These are phyloP conservation scores for Myotis planiceps DNA, from an alignment of 2,797 vertebrate species.

Conservation along the genomic window DNA sequence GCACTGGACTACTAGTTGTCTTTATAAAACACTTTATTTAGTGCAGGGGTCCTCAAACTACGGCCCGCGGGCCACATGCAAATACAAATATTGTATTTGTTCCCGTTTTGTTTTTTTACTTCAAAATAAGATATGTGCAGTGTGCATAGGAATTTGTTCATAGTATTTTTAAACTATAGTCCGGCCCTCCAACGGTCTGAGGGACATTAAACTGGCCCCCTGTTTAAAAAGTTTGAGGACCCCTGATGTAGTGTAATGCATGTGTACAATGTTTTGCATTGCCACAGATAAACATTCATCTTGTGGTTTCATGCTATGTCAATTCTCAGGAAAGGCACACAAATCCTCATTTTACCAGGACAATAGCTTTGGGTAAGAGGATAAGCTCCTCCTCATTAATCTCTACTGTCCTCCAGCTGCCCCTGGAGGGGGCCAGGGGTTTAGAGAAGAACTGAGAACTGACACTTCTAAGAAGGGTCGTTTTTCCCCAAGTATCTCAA, in stretches of 20 bases:
- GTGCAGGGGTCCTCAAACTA: not conserved
- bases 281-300: constrained; percentile 61
- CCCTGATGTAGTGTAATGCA: not conserved
- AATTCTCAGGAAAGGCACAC: constrained; percentile 43
- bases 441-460: not conserved
- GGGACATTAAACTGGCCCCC: too few relatives aligned
- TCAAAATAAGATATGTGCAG: too few relatives aligned
- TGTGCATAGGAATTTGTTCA: too few relatives aligned
- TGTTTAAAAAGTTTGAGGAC: too few relatives aligned
- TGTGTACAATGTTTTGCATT: not conserved
- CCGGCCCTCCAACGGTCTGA: too few relatives aligned
- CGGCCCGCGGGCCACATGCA: too few relatives aligned
- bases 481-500: not conserved
- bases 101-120: too few relatives aligned
- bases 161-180: too few relatives aligned
- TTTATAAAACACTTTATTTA: constrained; percentile 32
- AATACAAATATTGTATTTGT: too few relatives aligned
- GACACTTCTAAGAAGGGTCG: not conserved
- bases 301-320: not conserved
- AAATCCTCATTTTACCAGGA: constrained; percentile 59
- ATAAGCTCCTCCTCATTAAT: constrained; percentile 46
- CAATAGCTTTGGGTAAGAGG: constrained; percentile 54
- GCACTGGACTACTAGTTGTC: not conserved
- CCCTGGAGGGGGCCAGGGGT: not conserved
- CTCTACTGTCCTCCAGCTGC: not conserved